These are phyloP conservation scores for Thalassaphorura encarpata DNA, from an alignment of 1,140 invertebrate species.

Conservation along the genomic window DNA sequence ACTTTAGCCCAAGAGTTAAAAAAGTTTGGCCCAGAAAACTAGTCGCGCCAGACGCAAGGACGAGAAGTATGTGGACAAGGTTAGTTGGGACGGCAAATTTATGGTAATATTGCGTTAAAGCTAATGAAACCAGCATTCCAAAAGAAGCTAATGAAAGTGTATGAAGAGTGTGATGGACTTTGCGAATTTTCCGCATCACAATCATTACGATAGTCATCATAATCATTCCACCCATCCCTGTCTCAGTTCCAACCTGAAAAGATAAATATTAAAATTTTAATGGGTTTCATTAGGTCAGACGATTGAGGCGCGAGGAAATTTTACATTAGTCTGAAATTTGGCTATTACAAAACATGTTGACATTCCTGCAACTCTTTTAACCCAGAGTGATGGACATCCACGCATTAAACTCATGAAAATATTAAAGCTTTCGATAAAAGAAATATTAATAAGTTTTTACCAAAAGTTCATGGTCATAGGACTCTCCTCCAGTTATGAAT, in stretches of 20 bases:
- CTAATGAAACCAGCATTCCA: constrained; percentile 1
- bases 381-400: too few species aligned
- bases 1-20: constrained; percentile 9
- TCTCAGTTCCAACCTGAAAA: constrained; percentile 11
- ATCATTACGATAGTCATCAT: constrained; percentile 7
- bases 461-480: constrained; percentile 2
- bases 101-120: neutral
- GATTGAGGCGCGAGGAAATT: too few species aligned
- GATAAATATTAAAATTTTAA: neutral
- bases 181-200: constrained; percentile 16
- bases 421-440: neutral
- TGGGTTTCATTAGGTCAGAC: neutral
- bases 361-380: too few species aligned
- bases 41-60: constrained; percentile 2
- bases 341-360: too few species aligned
- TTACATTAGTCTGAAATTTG: too few species aligned
- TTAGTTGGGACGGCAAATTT: neutral
- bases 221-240: constrained; percentile 15
- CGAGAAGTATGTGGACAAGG: neutral
- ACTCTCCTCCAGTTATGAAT: neutral
- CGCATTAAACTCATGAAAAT: too few species aligned
- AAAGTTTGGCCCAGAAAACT: constrained; percentile 11
- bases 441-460: neutral
- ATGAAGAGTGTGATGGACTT: constrained; percentile 14
- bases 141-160: constrained; percentile 17